These are phyloP conservation scores for Lampris megalopsis DNA, from an alignment of 2,113 vertebrate genomes.

Conservation along the genomic window DNA sequence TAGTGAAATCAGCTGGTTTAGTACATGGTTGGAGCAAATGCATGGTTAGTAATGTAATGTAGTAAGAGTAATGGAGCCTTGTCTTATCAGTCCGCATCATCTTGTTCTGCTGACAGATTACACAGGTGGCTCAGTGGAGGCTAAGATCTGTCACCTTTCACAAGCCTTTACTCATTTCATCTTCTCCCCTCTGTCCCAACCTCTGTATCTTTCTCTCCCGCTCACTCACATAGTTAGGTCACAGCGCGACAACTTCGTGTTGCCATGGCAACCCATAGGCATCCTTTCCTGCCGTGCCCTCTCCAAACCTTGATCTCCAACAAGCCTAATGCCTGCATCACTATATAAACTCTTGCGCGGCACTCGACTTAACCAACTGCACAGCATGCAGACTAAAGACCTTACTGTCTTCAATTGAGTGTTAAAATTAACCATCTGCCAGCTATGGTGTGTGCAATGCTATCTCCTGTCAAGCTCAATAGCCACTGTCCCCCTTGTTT, in stretches of 20 bases:
- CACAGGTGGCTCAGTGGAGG: too few species aligned
- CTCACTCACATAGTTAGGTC: not conserved
- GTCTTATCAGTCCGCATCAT: too few species aligned
- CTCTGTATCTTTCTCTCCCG: not conserved
- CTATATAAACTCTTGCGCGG: not conserved
- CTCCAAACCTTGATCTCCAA: constrained; percentile 48
- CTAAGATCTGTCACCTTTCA: too few species aligned
- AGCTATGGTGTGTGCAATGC: constrained; percentile 13
- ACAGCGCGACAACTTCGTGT: constrained; percentile 10
- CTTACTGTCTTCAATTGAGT: constrained; percentile 12
- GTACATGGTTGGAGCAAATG: too few species aligned
- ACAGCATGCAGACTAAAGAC: constrained; percentile 2
- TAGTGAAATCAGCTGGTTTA: too few species aligned
- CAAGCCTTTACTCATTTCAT: not conserved
- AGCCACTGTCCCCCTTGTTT: not conserved
- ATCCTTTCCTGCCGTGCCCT: not conserved
- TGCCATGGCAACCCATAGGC: constrained; percentile 10
- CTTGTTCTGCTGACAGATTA: too few species aligned
- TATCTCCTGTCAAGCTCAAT: not conserved
- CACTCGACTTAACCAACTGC: not conserved
- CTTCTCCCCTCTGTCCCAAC: not conserved
- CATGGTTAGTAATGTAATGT: too few species aligned
- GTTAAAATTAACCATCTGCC: constrained; percentile 33
- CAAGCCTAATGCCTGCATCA: constrained; percentile 20
- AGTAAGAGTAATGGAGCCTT: too few species aligned